Evolutionary conservation across 2,113 vertebrate species (phyloP).

Genomic region (Hipposideros armiger): DNA sequence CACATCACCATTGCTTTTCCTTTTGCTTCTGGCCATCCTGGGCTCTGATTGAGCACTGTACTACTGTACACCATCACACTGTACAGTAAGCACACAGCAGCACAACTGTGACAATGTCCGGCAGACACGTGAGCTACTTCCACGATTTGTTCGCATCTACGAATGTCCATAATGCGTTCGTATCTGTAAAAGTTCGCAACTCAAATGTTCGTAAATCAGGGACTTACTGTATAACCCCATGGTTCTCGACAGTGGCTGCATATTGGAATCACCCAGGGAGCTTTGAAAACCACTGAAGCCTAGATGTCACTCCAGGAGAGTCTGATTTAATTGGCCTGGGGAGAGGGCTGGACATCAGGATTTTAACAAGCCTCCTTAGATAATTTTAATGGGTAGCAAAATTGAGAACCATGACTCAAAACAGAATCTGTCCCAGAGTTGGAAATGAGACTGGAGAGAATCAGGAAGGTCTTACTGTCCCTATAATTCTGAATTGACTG

Average conservation of each 20-base stretch:
- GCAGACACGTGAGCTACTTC: too few species aligned
- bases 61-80: too few species aligned
- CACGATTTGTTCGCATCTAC: too few species aligned
- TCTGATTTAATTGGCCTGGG: constrained; percentile 10
- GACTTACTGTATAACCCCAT: neutral
- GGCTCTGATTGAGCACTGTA: too few species aligned
- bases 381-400: neutral
- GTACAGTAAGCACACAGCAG: too few species aligned
- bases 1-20: too few species aligned
- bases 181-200: too few species aligned
- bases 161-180: too few species aligned
- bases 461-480: neutral
- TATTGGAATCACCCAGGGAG: neutral
- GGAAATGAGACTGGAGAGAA: constrained; percentile 17
- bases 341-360: neutral
- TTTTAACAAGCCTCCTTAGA: neutral
- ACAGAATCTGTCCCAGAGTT: neutral
- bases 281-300: constrained; percentile 41
- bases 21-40: too few species aligned
- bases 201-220: too few species aligned
- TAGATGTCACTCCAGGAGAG: neutral
- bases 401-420: constrained; percentile 5
- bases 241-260: neutral
- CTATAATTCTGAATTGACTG: neutral
- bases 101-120: too few species aligned